A percentile compares a stretch with the other conserved stretches of the same genome.
Evolutionary conservation across 2,113 vertebrate genomes (phyloP).

Genomic region (Mungos mungo): DNA sequence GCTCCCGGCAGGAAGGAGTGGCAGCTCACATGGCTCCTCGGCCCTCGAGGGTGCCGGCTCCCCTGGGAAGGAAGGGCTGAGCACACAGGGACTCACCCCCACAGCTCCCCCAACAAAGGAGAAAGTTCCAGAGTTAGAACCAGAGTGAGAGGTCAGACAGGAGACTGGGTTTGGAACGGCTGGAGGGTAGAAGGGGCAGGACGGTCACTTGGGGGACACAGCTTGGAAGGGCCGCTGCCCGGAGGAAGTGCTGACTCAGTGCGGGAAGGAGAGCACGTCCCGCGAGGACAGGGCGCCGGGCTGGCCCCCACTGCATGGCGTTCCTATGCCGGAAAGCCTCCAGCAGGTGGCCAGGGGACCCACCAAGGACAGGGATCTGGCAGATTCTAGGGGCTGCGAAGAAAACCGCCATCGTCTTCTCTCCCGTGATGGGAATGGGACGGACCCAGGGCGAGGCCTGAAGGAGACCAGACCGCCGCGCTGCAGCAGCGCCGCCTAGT

Average conservation of each 20-base stretch:
- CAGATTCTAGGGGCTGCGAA: not conserved
- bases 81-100: not conserved
- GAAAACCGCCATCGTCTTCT: not conserved
- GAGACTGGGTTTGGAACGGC: not conserved
- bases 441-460: not conserved
- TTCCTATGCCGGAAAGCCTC: not conserved
- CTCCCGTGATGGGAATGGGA: fast-evolving
- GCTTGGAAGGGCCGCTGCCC: not conserved
- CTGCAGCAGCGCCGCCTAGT: fast-evolving
- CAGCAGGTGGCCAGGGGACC: fast-evolving
- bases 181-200: not conserved
- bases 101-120: not conserved
- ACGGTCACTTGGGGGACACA: too few relatives aligned
- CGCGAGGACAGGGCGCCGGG: not conserved
- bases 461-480: fast-evolving
- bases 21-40: fast-evolving
- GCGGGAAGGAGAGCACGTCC: not conserved
- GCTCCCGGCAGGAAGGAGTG: not conserved
- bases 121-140: not conserved
- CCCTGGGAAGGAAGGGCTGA: not conserved
- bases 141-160: not conserved
- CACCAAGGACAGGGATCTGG: not conserved
- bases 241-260: not conserved
- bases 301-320: not conserved
- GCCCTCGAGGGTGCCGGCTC: fast-evolving